These are phyloP conservation scores for Onychorhynchus coronatus DNA, from an alignment of 2,113 vertebrate genomes.

Conservation along the genomic window DNA sequence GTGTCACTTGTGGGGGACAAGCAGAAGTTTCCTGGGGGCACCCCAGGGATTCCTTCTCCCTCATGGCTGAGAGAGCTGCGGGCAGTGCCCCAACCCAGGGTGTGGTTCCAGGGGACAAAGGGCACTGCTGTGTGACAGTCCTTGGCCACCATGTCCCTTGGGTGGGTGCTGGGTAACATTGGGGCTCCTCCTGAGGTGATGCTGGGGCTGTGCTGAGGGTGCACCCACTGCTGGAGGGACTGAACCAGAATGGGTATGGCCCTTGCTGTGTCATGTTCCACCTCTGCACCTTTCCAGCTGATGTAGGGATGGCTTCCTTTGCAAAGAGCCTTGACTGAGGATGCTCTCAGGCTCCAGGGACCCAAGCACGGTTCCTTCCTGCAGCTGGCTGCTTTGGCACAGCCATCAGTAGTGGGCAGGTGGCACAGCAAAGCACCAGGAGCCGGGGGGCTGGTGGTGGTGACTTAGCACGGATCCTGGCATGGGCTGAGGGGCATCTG, in stretches of 20 bases:
- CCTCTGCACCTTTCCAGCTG: neutral
- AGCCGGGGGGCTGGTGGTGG: fast-evolving
- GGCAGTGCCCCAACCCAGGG: neutral
- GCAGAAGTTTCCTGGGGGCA: neutral
- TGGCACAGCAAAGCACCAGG: fast-evolving
- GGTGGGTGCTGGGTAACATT: fast-evolving
- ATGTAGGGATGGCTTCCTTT: neutral
- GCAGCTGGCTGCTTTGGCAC: neutral
- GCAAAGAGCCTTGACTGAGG: neutral
- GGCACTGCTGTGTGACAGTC: fast-evolving
- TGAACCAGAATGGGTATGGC: neutral
- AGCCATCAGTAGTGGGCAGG: fast-evolving
- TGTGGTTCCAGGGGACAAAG: neutral
- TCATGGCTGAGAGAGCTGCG: fast-evolving
- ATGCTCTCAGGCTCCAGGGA: neutral
- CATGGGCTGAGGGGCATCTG: fast-evolving
- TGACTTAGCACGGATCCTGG: fast-evolving
- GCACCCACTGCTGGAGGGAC: neutral
- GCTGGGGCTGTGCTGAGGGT: neutral
- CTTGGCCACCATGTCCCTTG: fast-evolving
- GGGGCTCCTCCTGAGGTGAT: fast-evolving
- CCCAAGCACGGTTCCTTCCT: neutral
- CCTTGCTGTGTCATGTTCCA: neutral
- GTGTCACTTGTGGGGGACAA: neutral
- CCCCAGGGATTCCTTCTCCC: neutral